Base-by-base conservation (phyloP, 2,888 invertebrate genomes). In the Sarcophaga rosellei region DNA sequence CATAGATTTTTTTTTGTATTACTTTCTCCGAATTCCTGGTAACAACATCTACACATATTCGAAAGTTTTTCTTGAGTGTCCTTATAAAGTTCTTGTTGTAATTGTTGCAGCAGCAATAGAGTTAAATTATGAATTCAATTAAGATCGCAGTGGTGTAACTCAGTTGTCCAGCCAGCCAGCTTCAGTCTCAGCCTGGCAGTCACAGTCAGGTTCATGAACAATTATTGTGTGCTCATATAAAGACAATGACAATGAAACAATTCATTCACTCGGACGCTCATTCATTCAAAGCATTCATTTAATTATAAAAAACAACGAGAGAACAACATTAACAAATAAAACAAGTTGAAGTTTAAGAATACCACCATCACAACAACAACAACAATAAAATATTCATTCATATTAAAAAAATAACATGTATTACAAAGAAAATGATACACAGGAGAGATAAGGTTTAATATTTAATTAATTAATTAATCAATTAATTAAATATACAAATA, bases 381-480 rank as follows among this genome's bases (percentile, higher is more conserved):
- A 59, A 63, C 20, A 81, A 75, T 75, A 45, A 15, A 59, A 68
- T n/a, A 68, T 66, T 44, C 47, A 79, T 23, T 35, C n/a, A 35
- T 35, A 35, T 35, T 6, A 35, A 35, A 35, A 8, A 35, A 35
- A 35, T 10, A 35, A 35, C 8, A 35, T 35, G 35, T 79, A 59
- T 59, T 47, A 72, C 21, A 20, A 4, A 23, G 3, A 23, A 10
- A 6, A 79, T 35, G 17, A 63, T 62, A 17, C 20, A 63, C 62
- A 47, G 62, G 6, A 79, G 79, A 68, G 72, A 8, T 35, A 35
- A 35, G 8, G 1, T 35, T 35, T 35, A 35, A 35, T 35, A 10
- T 35, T 35, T 35, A 35, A 8, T 35, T 35, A 35, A 35, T 35
- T 35, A 35, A 35, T 6, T 35, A 5, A 35, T 35, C 8, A 35